Conservation (phyloP, 1,140 invertebrate species). For the Scaptodrosophila lebanonensis region DNA sequence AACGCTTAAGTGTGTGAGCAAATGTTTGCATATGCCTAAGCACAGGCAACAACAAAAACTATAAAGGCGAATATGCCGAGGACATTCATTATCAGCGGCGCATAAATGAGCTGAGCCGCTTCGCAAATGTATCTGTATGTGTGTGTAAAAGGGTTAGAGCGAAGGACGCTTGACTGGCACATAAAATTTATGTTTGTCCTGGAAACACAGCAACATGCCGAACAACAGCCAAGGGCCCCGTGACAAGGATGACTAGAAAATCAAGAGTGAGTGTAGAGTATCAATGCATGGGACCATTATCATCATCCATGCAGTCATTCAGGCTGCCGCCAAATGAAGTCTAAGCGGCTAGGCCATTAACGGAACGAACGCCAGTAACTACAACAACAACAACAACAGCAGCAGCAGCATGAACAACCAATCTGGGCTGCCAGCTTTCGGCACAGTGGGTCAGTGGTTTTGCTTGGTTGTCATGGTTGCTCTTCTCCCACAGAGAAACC, state of each 20-base stretch:
- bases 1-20: slow-evolving; percentile 34
- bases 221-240: neutral
- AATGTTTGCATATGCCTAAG: slow-evolving; percentile 24
- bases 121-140: slow-evolving; percentile 9
- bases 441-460: too few species aligned
- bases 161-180: slow-evolving; percentile 27
- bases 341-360: slow-evolving; percentile 13
- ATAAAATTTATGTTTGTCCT: slow-evolving; percentile 67
- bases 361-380: neutral
- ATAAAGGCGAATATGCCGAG: slow-evolving; percentile 10
- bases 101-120: slow-evolving; percentile 55
- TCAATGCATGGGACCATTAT: slow-evolving; percentile 7
- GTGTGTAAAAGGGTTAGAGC: slow-evolving; percentile 27
- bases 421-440: too few species aligned
- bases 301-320: too few species aligned
- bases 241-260: neutral
- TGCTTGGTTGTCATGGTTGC: too few species aligned
- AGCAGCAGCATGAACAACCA: too few species aligned
- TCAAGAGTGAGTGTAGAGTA: neutral
- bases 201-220: slow-evolving; percentile 36
- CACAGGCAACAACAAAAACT: slow-evolving; percentile 31
- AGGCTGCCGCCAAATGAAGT: slow-evolving; percentile 12
- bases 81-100: slow-evolving; percentile 55
- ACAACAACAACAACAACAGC: neutral
- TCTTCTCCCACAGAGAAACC: too few species aligned